A percentile compares a stretch with the other conserved stretches of the same genome.
phyloP scores from a whole-genome alignment of 2,888 invertebrate genomes.

The Scaptodrosophila latifasciaeformis region DNA sequence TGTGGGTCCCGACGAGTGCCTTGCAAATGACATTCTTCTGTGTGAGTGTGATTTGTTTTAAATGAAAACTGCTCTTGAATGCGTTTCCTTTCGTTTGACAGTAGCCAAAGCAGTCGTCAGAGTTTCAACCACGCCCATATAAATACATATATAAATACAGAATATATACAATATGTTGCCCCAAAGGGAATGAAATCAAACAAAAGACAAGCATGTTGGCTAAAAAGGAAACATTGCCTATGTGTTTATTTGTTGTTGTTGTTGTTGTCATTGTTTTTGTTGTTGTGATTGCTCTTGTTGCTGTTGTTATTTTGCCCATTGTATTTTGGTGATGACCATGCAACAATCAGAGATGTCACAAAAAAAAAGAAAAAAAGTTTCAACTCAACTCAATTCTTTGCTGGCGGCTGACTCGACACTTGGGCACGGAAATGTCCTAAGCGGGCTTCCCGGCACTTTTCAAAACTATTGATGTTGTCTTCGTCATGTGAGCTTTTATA shows the following conservation, averaged over 20 bases:
- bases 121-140: not conserved
- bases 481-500: constrained; percentile 29
- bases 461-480: constrained; percentile 62
- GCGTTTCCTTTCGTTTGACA: constrained; percentile 50
- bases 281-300: constrained; percentile 4
- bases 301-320: constrained; percentile 10
- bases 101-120: no score
- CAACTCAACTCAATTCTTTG: not conserved
- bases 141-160: not conserved
- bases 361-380: no score
- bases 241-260: constrained; percentile 13
- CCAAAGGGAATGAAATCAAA: not conserved
- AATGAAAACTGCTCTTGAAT: constrained; percentile 53
- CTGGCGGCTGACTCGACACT: constrained; percentile 27
- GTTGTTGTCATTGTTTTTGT: constrained; percentile 25
- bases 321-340: constrained; percentile 25
- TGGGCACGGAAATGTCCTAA: constrained; percentile 61
- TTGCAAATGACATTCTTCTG: constrained; percentile 63
- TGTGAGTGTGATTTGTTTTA: constrained; percentile 65
- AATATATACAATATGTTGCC: constrained; percentile 20
- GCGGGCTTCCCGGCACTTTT: constrained; percentile 61
- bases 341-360: constrained; percentile 41
- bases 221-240: not conserved
- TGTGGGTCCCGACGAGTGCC: constrained; percentile 20
- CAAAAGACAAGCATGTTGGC: not conserved